Evolutionary conservation across 2,113 vertebrate genomes (phyloP), one percentile per base, ranked within the genome.

Genomic region (Phalacrocorax pelagicus): DNA sequence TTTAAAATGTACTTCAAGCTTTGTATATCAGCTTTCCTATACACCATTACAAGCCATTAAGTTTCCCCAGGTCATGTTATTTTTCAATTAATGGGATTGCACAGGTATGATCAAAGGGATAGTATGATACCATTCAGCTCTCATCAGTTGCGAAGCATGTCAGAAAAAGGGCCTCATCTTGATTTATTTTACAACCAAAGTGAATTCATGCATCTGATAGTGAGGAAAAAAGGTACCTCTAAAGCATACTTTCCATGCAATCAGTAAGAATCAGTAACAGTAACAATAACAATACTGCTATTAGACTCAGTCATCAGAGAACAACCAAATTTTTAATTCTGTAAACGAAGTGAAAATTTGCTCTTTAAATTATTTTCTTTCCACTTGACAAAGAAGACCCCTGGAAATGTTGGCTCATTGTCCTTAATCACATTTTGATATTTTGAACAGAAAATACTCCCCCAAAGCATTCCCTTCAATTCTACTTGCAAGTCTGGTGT

Each of bases 61-160:
- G 55, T 62, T 86, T 87, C 57, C 36, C 29, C n/a, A 47, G 58
- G 32, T 77, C 82, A 58, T 40, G 46, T 26, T 67, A 51, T 58
- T 83, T 88, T 91, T 88, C 92, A 90, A 63, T 93, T 81, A 93
- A 88, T 74, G 52, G 79, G n/a, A 92, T 74, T 83, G 42, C 42
- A 92, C 30, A 83, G 51, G 42, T 83, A 20, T 74, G 86, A 92
- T 30, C 12, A 1, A 96, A 88, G 67, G 63, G 55, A 62, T 94
- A 88, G 79, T 52, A 67, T 9, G 38, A 62, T 51, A 73, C 49
- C 38, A 83, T 58, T 83, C 59, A 83, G 38, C 47, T 74, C 40
- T 77, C 82, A 94, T 42, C 79, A 62, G 20, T 21, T 90, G 80
- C 44, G 72, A 88, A 59, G 44, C 65, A 74, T 29, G 30, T 83